These are phyloP conservation scores for Amphimedon queenslandica DNA, from an alignment of 37 sponge, comb jelly and placozoan species.

Conservation along the genomic window DNA sequence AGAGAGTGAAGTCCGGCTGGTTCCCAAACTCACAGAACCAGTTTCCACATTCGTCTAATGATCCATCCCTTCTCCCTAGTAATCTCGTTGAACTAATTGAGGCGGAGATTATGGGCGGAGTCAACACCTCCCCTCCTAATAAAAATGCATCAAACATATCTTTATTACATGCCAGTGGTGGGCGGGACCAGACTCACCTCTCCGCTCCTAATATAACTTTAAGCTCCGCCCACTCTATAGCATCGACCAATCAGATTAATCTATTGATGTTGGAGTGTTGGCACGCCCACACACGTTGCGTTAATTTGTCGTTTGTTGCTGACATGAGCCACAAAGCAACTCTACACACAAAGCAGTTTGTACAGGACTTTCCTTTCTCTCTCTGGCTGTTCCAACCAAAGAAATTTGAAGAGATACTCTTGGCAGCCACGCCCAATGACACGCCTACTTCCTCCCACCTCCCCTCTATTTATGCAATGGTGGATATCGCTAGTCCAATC, in stretches of 20 bases:
- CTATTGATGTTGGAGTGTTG: conserved; percentile 29
- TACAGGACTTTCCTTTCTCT: conserved; percentile 60
- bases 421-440: background rate
- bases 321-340: conserved; percentile 35
- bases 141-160: background rate
- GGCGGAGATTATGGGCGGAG: background rate
- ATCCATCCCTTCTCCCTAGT: conserved; percentile 22
- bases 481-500: conserved; percentile 19
- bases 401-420: conserved; percentile 11
- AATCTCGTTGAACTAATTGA: conserved; percentile 14
- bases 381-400: conserved; percentile 52
- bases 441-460: background rate
- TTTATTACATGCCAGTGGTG: background rate
- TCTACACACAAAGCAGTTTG: conserved; percentile 31
- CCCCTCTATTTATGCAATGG: background rate
- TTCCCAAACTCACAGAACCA: conserved; percentile 21
- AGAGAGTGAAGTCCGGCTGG: conserved; percentile 29
- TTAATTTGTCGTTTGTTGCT: conserved; percentile 39
- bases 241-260: conserved; percentile 4
- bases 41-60: conserved; percentile 49
- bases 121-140: background rate
- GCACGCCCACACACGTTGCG: conserved; percentile 48
- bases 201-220: background rate
- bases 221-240: background rate
- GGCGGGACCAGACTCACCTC: background rate